Percentiles rank a stretch among this genome's conserved stretches.
These are phyloP conservation scores for Typhlichthys eigenmanni DNA, from an alignment of 2,797 vertebrate genomes.

Conservation along the genomic window DNA sequence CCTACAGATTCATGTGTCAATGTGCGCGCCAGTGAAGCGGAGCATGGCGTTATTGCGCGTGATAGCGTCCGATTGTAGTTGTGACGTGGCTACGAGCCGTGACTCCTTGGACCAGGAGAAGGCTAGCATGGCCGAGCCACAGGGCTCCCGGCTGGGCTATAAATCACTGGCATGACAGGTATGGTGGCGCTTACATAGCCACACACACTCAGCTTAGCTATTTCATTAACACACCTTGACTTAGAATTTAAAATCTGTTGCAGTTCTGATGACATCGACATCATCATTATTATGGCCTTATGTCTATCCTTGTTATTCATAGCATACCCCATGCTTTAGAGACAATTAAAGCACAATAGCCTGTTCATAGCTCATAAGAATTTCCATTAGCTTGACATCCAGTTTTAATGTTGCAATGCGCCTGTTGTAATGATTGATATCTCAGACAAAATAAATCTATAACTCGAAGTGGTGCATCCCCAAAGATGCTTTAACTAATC, in stretches of 20 bases:
- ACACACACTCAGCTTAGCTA: neutral
- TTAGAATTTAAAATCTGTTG: no score
- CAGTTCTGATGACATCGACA: neutral
- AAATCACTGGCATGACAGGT: constrained; percentile 74
- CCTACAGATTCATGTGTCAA: constrained; percentile 68
- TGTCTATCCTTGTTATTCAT: constrained; percentile 28
- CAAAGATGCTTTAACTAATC: constrained; percentile 71
- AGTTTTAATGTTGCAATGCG: constrained; percentile 39
- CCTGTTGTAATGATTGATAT: constrained; percentile 60
- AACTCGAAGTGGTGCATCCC: constrained; percentile 54
- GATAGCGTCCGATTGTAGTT: constrained; percentile 48
- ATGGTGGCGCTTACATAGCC: constrained; percentile 53
- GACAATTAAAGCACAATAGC: constrained; percentile 51
- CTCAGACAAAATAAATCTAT: constrained; percentile 68
- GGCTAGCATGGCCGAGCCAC: constrained; percentile 48
- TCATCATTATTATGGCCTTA: constrained; percentile 1
- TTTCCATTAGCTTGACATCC: constrained; percentile 34
- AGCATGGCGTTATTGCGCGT: constrained; percentile 59
- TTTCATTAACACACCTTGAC: no score
- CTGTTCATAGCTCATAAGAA: constrained; percentile 32
- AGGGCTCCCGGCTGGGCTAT: constrained; percentile 58
- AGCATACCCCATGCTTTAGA: constrained; percentile 26
- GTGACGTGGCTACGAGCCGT: constrained; percentile 45
- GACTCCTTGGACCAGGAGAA: constrained; percentile 54
- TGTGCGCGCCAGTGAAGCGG: constrained; percentile 63